phyloP scores from a whole-genome alignment of 2,113 vertebrate genomes.

The Gallinago undulata region DNA sequence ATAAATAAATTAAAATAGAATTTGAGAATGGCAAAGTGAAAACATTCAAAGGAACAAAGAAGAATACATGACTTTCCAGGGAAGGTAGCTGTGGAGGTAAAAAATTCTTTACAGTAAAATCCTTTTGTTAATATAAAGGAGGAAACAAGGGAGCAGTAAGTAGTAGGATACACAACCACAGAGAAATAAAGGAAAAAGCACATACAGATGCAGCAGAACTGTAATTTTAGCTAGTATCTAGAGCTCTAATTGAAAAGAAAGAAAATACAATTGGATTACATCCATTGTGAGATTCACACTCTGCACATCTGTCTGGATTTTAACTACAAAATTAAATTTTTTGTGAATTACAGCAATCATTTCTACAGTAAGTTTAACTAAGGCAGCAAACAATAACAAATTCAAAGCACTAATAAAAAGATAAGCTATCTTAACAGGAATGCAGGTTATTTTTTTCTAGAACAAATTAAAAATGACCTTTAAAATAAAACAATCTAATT shows the following conservation, averaged over 20 bases:
- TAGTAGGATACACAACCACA: background rate
- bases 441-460: background rate
- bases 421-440: background rate
- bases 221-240: background rate
- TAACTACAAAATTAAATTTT: background rate
- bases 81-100: background rate
- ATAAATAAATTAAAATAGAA: background rate
- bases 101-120: background rate
- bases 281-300: background rate
- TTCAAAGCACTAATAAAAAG: background rate
- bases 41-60: background rate
- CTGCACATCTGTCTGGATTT: background rate
- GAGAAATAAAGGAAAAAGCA: background rate
- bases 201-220: background rate
- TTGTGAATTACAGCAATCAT: background rate
- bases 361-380: background rate
- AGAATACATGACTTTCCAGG: background rate
- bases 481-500: background rate
- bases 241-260: background rate
- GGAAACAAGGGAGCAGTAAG: background rate
- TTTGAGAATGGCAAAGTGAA: background rate
- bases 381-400: background rate
- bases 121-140: background rate
- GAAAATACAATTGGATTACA: background rate
- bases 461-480: background rate